Percentiles rank a stretch among this genome's conserved stretches.
Conservation (phyloP, 2,797 vertebrate species). For the Pseudocheirus occidentalis region DNA sequence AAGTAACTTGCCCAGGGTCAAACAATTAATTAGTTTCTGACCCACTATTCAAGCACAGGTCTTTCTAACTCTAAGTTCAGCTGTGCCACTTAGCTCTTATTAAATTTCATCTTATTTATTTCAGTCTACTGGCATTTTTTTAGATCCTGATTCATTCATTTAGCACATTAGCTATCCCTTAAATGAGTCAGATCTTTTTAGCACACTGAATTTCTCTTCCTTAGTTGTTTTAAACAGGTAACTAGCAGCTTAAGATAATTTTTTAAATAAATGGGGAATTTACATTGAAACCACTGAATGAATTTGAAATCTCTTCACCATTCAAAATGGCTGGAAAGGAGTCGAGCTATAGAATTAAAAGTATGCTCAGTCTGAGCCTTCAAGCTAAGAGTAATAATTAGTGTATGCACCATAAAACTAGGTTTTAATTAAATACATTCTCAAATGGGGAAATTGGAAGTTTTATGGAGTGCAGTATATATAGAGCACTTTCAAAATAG, state of each 20-base stretch:
- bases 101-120: background rate
- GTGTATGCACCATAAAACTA: constrained; percentile 67
- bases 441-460: constrained; percentile 27
- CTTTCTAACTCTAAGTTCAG: background rate
- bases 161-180: background rate
- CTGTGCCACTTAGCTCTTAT: background rate
- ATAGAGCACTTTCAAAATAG: constrained; percentile 24
- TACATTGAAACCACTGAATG: constrained; percentile 38
- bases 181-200: background rate
- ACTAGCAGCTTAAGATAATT: constrained; percentile 5
- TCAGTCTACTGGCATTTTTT: background rate
- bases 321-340: constrained; percentile 45
- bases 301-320: constrained; percentile 66
- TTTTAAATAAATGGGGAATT: constrained; percentile 33
- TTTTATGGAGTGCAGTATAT: constrained; percentile 49
- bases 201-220: background rate
- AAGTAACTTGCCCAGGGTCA: background rate
- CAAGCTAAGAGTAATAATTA: constrained; percentile 76
- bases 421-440: constrained; percentile 81
- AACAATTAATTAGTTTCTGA: background rate
- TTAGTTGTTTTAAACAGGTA: background rate
- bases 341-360: constrained; percentile 62
- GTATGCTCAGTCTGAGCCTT: constrained; percentile 67
- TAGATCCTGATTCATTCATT: background rate
- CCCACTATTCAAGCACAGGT: background rate